Percentiles rank a stretch among this genome's conserved stretches.
phyloP scores from a whole-genome alignment of 2,113 vertebrate species.

The Ceratotherium simum region DNA sequence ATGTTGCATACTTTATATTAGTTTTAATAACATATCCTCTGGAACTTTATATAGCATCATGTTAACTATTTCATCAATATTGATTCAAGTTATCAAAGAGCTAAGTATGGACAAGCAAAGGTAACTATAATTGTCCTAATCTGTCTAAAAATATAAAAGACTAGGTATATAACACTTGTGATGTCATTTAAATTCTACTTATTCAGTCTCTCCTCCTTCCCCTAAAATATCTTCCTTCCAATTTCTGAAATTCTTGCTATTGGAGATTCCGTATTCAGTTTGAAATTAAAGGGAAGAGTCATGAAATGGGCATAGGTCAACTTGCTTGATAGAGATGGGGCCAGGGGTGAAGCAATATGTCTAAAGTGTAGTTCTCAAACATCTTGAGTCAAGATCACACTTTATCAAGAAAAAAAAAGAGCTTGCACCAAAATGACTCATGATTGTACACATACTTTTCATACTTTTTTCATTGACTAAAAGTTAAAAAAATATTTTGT shows the following conservation, averaged over 20 bases:
- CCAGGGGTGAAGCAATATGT: neutral
- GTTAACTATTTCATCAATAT: neutral
- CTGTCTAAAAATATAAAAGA: neutral
- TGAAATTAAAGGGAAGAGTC: neutral
- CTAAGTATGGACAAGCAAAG: neutral
- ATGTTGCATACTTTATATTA: neutral
- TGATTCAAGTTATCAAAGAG: neutral
- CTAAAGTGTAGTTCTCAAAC: neutral
- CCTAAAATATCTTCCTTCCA: neutral
- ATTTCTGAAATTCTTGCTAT: neutral
- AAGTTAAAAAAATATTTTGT: neutral
- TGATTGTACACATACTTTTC: neutral
- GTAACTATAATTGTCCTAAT: neutral
- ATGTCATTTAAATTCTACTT: neutral
- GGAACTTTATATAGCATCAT: neutral
- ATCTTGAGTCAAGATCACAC: neutral
- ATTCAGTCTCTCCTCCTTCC: neutral
- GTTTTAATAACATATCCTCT: neutral
- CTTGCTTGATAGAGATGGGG: neutral
- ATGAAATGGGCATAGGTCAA: neutral
- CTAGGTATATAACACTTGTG: neutral
- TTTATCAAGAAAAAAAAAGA: neutral
- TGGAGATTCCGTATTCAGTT: neutral
- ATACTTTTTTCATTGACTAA: no score
- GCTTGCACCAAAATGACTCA: neutral